Evolutionary conservation across 2,797 vertebrate genomes (phyloP), one percentile per base, ranked within the genome.

Genomic region (Neomorphus geoffroyi): DNA sequence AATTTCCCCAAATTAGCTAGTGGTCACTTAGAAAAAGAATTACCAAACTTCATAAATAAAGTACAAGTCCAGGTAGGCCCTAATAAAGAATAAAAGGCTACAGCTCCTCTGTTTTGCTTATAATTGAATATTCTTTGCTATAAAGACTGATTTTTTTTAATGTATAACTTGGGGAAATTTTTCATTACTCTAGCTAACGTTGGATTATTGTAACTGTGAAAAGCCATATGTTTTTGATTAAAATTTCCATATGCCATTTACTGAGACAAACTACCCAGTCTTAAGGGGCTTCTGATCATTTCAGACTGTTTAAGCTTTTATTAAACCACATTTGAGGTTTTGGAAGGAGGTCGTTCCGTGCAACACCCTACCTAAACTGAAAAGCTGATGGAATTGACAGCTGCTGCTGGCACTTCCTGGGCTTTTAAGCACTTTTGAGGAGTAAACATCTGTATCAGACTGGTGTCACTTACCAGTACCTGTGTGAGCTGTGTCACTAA

Each of bases 161-260:
- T 4, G 1, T 75, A 78, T 79, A 95, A 96, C 56, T 77, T 66
- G 56, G 32, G 78, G 71, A 67, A 72, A 80, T 71, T 60, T 86
- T 80, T 84, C 58, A 53, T 79, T 60, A 19, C 48, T 79, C 28
- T 13, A 46, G 83, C 89, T 80, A 73, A 91, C 73, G 39, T 57
- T 27, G 51, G 53, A 37, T 94, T 93, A 92, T 89, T 90, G 50
- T 88, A 85, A 13, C 48, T 62, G 58, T 77, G 66, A 67, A 90
- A 93, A 90, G 71, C 81, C 90, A 75, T 62, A 45, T 92, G 94
- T 28, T 77, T 79, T 75, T 80, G 82, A 91, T 95, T 85, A 93
- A 53, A 83, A 90, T 91, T 75, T 85, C 86, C 58, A 50, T 92
- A 64, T 86, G 94, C 83, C 79, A 18, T 86, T 90, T 83, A 46